Conservation (phyloP, 2,888 invertebrate species). For the Tipula unca region DNA sequence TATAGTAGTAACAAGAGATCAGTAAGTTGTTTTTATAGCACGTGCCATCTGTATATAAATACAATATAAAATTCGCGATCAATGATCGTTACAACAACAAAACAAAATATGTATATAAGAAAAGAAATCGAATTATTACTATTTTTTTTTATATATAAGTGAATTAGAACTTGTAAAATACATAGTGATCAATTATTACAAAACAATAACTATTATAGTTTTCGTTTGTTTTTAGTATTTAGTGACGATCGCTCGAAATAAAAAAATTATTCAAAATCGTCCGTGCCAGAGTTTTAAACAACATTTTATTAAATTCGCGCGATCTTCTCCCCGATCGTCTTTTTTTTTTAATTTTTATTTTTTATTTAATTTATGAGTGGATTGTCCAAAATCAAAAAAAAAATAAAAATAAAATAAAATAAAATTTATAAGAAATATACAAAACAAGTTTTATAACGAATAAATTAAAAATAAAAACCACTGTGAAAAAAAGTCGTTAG, state of each 20-base stretch:
- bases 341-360: background rate
- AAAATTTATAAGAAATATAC: background rate
- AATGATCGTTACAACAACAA: background rate
- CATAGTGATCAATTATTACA: background rate
- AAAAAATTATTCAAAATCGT: background rate
- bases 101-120: background rate
- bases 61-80: background rate
- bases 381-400: background rate
- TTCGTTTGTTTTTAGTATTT: background rate
- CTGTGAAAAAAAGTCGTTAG: constrained; percentile 9
- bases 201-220: background rate
- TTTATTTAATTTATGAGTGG: background rate
- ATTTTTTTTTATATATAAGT: background rate
- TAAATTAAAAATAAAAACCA: background rate
- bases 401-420: background rate
- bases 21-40: constrained; percentile 8
- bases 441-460: background rate
- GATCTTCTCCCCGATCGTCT: background rate
- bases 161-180: background rate
- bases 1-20: constrained; percentile 14
- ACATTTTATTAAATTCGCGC: background rate
- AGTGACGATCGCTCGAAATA: background rate
- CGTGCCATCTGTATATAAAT: constrained; percentile 8
- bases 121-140: background rate
- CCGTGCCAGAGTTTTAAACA: background rate